These are phyloP conservation scores for Anguilla anguilla DNA, from an alignment of 2,797 vertebrate genomes.

Conservation along the genomic window DNA sequence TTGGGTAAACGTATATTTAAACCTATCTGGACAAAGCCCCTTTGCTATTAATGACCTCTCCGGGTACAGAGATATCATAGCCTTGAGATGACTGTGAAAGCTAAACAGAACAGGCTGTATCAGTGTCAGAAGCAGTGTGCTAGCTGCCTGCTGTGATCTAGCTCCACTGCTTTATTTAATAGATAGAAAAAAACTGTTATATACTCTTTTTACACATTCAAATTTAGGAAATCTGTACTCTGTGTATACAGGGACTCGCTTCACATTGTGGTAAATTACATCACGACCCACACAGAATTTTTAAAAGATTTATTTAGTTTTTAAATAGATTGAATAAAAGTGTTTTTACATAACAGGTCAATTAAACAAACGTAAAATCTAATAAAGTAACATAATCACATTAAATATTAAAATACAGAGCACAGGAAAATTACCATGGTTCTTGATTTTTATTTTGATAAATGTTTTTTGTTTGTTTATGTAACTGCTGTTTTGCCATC, in stretches of 20 bases:
- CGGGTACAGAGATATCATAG: slow-evolving; percentile 7
- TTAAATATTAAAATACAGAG: not conserved
- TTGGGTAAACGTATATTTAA: slow-evolving; percentile 6
- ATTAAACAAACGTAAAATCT: not conserved
- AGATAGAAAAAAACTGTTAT: not conserved
- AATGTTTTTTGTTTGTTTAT: not conserved
- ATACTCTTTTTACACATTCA: not conserved
- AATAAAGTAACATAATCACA: not conserved
- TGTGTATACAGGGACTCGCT: not conserved
- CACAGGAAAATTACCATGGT: not conserved
- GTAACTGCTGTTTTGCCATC: not conserved
- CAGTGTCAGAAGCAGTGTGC: not conserved
- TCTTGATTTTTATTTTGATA: not conserved
- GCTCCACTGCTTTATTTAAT: not conserved
- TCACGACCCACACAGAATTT: not conserved
- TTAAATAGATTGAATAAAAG: not conserved
- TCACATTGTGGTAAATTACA: not conserved
- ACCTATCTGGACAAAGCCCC: not conserved
- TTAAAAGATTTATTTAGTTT: not conserved
- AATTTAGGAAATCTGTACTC: slow-evolving; percentile 5
- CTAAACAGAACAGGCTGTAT: not conserved
- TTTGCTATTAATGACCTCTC: slow-evolving; percentile 1
- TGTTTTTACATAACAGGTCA: not conserved
- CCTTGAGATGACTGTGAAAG: slow-evolving; percentile 19
- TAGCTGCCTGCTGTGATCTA: not conserved